Evolutionary conservation across 1,140 invertebrate species (phyloP).

Genomic region (Ooceraea biroi): DNA sequence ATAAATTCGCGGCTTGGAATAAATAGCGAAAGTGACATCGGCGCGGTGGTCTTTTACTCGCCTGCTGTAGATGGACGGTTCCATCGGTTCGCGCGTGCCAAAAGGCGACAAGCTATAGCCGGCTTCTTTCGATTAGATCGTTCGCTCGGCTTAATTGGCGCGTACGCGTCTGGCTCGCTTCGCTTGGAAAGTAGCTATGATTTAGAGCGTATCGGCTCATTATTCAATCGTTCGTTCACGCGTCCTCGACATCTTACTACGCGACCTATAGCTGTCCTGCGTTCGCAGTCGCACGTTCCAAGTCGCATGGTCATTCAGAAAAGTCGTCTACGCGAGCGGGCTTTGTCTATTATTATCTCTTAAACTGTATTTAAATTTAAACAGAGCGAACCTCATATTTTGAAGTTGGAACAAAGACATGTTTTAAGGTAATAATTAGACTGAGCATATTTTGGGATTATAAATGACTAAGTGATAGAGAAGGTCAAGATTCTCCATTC

Average conservation of each 20-base stretch:
- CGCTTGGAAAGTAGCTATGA: slow-evolving; percentile 49
- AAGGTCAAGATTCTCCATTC: no score
- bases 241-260: slow-evolving; percentile 16
- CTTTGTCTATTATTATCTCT: no score
- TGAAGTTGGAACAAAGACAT: no score
- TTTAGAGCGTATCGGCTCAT: slow-evolving; percentile 37
- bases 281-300: not conserved
- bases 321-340: not conserved
- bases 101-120: slow-evolving; percentile 33
- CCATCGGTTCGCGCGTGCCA: slow-evolving; percentile 29
- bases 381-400: no score
- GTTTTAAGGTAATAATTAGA: no score
- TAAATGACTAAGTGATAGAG: no score
- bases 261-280: not conserved
- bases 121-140: slow-evolving; percentile 53
- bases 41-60: not conserved
- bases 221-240: slow-evolving; percentile 48
- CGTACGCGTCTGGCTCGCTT: slow-evolving; percentile 38
- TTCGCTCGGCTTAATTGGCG: slow-evolving; percentile 63
- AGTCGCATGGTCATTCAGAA: slow-evolving; percentile 22
- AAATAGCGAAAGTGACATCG: slow-evolving; percentile 41
- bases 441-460: no score
- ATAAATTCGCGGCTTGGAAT: slow-evolving; percentile 53
- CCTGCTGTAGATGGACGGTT: not conserved
- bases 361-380: no score